Conservation (phyloP, 1,140 invertebrate species). For the Philaenus spumarius region DNA sequence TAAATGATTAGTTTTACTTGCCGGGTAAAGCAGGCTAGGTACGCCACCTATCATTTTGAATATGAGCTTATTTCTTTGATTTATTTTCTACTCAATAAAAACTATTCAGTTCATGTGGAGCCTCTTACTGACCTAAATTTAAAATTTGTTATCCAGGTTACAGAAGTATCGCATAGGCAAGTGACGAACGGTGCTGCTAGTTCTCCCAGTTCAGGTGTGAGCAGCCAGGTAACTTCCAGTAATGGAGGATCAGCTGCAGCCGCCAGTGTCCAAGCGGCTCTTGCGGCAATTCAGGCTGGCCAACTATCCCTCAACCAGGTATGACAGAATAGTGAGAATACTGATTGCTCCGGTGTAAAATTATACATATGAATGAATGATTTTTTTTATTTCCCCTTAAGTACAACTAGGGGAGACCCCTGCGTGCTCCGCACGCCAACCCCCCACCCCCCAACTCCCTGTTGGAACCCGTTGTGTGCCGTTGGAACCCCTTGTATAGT, state of each 20-base stretch:
- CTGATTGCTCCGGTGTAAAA: too few species aligned
- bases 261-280: slow-evolving; percentile 26
- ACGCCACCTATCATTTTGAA: not conserved
- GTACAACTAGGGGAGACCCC: too few species aligned
- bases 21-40: too few species aligned
- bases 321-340: too few species aligned
- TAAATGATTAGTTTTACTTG: too few species aligned
- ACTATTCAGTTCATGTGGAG: not conserved
- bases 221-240: slow-evolving; percentile 26
- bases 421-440: too few species aligned
- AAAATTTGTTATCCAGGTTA: slow-evolving; percentile 25
- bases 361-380: too few species aligned
- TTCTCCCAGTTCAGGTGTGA: slow-evolving; percentile 30
- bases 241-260: slow-evolving; percentile 16
- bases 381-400: too few species aligned
- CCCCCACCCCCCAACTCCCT: too few species aligned
- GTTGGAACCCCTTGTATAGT: too few species aligned
- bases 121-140: too few species aligned
- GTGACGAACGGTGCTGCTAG: slow-evolving; percentile 26
- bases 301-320: slow-evolving; percentile 50
- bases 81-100: not conserved
- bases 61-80: not conserved
- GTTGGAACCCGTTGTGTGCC: too few species aligned
- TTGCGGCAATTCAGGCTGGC: slow-evolving; percentile 56
- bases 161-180: slow-evolving; percentile 27